Conservation (phyloP, 2,797 vertebrate species). For the Sparus aurata region DNA sequence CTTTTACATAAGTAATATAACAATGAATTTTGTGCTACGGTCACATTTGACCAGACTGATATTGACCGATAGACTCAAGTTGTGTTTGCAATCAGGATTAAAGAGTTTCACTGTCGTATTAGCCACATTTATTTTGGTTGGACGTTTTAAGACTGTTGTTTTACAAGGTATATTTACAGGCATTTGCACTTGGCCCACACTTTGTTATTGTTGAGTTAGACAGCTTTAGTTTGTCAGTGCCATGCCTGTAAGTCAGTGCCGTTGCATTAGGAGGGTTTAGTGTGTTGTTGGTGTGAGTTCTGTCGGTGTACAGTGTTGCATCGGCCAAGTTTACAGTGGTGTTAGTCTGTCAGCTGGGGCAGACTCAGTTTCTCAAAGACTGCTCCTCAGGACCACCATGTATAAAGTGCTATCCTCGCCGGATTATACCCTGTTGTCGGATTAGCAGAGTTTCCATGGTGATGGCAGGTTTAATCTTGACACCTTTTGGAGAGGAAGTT, state of each 20-base stretch:
- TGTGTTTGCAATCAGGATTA: constrained; percentile 25
- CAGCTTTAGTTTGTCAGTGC: constrained; percentile 24
- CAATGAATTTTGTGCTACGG: neutral
- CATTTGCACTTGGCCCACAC: constrained; percentile 25
- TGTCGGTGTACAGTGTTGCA: constrained; percentile 27
- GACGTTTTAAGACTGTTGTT: constrained; percentile 30
- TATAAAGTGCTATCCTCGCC: constrained; percentile 34
- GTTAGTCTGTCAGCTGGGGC: constrained; percentile 30
- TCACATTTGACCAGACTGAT: neutral
- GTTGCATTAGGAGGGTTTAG: constrained; percentile 57
- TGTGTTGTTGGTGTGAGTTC: constrained; percentile 33
- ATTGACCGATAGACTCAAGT: neutral
- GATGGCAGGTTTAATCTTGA: constrained; percentile 52
- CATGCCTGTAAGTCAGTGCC: constrained; percentile 20
- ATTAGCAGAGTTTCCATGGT: constrained; percentile 66
- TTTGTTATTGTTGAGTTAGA: constrained; percentile 36
- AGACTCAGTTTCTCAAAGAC: constrained; percentile 38
- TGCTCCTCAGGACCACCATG: constrained; percentile 34
- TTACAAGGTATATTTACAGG: constrained; percentile 28
- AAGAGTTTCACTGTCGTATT: constrained; percentile 12
- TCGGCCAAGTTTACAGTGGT: constrained; percentile 50
- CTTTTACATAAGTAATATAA: neutral
- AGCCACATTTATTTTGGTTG: constrained; percentile 24
- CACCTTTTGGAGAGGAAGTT: constrained; percentile 35
- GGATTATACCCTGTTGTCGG: constrained; percentile 69